Evolutionary conservation across 2,888 invertebrate species (phyloP).

Genomic region (Lasioglossum zephyrum): DNA sequence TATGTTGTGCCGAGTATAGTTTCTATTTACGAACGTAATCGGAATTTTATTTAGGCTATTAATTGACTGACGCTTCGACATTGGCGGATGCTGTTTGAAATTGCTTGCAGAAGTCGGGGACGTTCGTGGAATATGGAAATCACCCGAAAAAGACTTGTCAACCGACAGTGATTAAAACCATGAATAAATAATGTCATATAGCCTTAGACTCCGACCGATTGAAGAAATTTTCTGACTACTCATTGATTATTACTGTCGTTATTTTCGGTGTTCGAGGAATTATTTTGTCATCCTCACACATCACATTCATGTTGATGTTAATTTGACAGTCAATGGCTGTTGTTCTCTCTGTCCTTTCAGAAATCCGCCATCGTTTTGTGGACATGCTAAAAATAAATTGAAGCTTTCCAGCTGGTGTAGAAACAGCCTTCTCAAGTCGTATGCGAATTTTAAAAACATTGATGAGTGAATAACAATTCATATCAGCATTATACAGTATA

Average conservation of each 20-base stretch:
- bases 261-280: not conserved
- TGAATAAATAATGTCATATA: not conserved
- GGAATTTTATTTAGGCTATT: conserved; percentile 29
- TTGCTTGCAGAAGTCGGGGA: not conserved
- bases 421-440: not conserved
- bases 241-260: not conserved
- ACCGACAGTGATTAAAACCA: not conserved
- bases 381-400: no score
- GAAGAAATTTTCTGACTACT: not conserved
- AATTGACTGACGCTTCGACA: conserved; percentile 5
- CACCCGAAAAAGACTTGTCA: not conserved
- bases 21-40: conserved; percentile 11
- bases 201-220: not conserved
- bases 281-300: not conserved
- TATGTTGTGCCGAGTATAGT: not conserved
- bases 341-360: not conserved
- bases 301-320: not conserved
- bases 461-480: no score
- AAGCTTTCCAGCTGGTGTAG: not conserved
- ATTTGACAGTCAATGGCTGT: not conserved
- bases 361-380: not conserved
- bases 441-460: not conserved
- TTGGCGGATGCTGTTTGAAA: not conserved
- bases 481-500: not conserved
- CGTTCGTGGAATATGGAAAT: not conserved